phyloP scores from a whole-genome alignment of 2,888 invertebrate genomes.

The Liposcelis brunnea region DNA sequence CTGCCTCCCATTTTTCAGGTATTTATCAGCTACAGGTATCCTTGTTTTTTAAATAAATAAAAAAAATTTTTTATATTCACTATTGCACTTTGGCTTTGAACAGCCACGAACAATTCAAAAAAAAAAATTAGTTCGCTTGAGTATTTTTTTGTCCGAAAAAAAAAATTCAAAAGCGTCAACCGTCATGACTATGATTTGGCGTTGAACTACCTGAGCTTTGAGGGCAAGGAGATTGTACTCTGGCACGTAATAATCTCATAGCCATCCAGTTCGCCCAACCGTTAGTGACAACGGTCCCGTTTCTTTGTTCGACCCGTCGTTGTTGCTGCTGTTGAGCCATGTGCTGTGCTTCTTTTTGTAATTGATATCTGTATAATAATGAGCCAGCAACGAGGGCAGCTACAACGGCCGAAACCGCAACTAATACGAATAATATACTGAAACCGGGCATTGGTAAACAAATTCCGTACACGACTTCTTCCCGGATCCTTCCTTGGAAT shows the following conservation, averaged over 20 bases:
- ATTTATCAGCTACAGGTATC: neutral
- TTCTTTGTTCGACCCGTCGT: constrained; percentile 26
- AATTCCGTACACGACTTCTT: constrained; percentile 81
- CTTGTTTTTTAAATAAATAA: neutral
- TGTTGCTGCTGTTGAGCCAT: constrained; percentile 18
- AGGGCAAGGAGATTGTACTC: constrained; percentile 12
- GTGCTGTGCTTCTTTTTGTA: constrained; percentile 45
- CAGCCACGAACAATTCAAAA: neutral
- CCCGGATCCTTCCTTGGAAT: constrained; percentile 70
- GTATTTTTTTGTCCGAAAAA: neutral
- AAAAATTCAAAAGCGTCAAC: neutral
- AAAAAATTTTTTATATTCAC: neutral
- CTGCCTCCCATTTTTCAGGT: no score
- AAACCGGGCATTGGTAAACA: constrained; percentile 82
- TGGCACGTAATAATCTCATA: constrained; percentile 38
- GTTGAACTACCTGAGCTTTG: neutral
- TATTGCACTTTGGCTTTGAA: neutral
- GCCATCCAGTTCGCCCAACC: constrained; percentile 62
- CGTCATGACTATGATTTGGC: neutral
- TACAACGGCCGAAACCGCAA: constrained; percentile 71
- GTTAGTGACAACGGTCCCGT: constrained; percentile 34
- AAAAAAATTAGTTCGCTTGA: neutral
- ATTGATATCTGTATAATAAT: constrained; percentile 56
- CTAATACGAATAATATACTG: constrained; percentile 72
- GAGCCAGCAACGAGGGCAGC: constrained; percentile 75